Evolutionary conservation across 2,113 vertebrate genomes (phyloP).

Genomic region (Pimephales promelas): DNA sequence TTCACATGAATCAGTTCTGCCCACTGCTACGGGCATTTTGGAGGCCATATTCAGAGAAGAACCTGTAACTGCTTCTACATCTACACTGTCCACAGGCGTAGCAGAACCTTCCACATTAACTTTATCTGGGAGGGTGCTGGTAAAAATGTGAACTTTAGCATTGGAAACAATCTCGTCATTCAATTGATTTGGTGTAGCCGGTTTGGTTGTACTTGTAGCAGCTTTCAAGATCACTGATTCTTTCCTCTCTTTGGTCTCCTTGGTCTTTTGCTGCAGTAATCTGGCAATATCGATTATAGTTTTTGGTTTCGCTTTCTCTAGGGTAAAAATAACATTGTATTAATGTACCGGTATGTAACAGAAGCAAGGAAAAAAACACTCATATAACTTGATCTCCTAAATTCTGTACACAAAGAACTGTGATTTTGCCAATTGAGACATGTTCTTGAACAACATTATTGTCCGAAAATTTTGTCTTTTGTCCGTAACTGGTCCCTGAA

Average conservation of each 20-base stretch:
- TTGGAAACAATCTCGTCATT: background rate
- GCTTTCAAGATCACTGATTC: background rate
- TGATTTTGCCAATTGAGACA: no score
- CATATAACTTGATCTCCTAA: background rate
- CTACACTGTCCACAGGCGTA: background rate
- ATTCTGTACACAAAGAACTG: background rate
- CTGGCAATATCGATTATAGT: slow-evolving; percentile 30
- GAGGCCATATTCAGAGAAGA: background rate
- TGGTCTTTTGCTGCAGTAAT: slow-evolving; percentile 34
- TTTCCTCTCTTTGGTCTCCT: slow-evolving; percentile 22
- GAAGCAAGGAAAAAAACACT: background rate
- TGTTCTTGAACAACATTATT: no score
- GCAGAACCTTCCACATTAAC: background rate
- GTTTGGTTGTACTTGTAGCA: background rate
- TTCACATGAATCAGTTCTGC: background rate
- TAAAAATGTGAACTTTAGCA: background rate
- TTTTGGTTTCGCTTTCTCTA: slow-evolving; percentile 42
- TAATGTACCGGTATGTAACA: background rate
- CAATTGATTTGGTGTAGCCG: background rate
- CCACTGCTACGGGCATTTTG: no score
- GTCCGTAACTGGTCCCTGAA: no score
- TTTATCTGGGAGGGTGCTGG: background rate
- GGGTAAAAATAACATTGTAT: background rate
- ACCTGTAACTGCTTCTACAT: background rate
- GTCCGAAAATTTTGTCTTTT: no score